Base-by-base conservation (phyloP, 2,113 vertebrate genomes). In the Cyrtonyx montezumae region DNA sequence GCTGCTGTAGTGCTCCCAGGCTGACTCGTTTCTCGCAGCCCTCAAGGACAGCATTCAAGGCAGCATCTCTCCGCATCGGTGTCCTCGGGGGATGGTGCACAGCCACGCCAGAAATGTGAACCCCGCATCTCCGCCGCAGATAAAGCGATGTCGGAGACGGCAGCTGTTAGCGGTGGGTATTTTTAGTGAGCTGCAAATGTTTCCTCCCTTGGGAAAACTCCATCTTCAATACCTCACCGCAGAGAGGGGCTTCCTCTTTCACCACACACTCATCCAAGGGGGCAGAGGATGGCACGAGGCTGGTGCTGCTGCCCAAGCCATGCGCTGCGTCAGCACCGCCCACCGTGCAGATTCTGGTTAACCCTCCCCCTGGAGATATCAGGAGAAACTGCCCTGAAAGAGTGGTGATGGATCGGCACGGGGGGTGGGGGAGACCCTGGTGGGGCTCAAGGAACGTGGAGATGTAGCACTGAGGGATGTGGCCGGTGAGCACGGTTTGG, bases 301-400 rank as follows among this genome's bases (percentile, higher is more conserved):
- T 70, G 14, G 40, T 45, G 15, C 32, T 62, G 2, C 0, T 69
- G 36, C 16, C 32, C 0, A 0, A 23, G 61, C 0, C 28, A 76
- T 49, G 62, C 8, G 28, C 26, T 84, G 51, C 67, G 20, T 43
- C 58, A 32, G 25, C 2, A 0, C 4, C 42, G 13, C 37, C 18
- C 65, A 17, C 9, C 53, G 25, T 9, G 30, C 45, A 43, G 42
- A 15, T 63, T 20, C 25, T 1, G 0, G 21, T 26, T 13, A 15
- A 13, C 23, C n/a, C 23, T 20, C 18, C 19, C 58, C 34, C 51
- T 53, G 51, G 26, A 53, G 51, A 53, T 30, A 53, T 16, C 15
- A 53, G 26, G 51, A 53, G 15, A 53, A 53, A 53, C 9, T 28
- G 9, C 51, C 30, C 51, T 9, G 3, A 28, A 28, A 53, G 26